Base-by-base conservation (phyloP, 2,113 vertebrate species). In the Callaeas wilsoni region DNA sequence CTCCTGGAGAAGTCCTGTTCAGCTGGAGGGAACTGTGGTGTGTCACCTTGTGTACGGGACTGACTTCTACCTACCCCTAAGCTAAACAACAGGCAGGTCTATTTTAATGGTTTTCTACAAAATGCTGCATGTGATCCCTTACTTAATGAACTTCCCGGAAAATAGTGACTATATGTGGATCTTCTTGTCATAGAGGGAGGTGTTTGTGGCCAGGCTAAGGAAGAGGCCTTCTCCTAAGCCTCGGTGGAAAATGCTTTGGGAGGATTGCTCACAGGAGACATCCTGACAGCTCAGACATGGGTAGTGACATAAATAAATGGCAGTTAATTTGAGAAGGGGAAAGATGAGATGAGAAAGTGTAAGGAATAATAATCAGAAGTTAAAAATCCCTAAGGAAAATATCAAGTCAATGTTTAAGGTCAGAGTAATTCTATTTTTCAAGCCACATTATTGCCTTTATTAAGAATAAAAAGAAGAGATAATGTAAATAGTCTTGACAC, bases 1-100 rank as follows among this genome's bases (percentile, higher is more conserved):
- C 98, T 89, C 97, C 98, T 42, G 2, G 98, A 98, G 83, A 98
- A 98, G 55, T 39, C 97, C 98, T 94, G 98, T 96, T 37, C 84
- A 97, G 46, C 94, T 98, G 89, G 93, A 97, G 55, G 96, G 96
- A 41, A 81, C 96, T 4, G 94, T 84, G 96, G 90, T 69, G 86
- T 96, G 97, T 97, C 33, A 79, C 23, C 47, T 49, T 42, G 39
- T 32, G 33, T 15, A 18, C 1, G 3, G 33, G 33, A 19, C 17
- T 49, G 46, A 47, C 33, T 35, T 59, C 50, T 84, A 20, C 59
- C 76, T 50, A 7, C 18, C 18, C 41, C 42, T 14, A 32, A 57
- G n/a, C 13, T 42, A 41, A 91, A 49, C 13, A 56, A 16, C 27
- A 35, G 1, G 4, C 47, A 39, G 41, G 4, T 35, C 37, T 89